These are phyloP conservation scores for Mormyrus proboscirostris DNA, from an alignment of 2,797 vertebrate species.

Conservation along the genomic window DNA sequence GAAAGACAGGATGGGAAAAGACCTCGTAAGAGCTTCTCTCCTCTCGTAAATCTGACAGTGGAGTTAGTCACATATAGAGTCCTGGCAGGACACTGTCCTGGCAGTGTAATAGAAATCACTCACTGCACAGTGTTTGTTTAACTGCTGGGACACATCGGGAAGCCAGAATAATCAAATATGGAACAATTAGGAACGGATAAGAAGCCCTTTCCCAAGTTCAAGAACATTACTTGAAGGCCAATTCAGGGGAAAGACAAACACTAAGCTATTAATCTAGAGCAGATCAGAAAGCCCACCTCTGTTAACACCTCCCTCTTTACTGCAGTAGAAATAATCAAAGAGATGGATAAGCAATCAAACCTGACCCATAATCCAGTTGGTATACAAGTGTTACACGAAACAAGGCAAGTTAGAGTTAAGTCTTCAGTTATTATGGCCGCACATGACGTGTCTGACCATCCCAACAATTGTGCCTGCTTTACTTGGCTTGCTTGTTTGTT, in stretches of 20 bases:
- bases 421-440: slow-evolving; percentile 34
- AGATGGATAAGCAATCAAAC: neutral
- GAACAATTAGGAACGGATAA: neutral
- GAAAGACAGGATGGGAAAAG: slow-evolving; percentile 36
- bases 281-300: neutral
- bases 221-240: neutral
- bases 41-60: neutral
- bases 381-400: neutral
- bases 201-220: neutral
- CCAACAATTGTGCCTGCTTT: slow-evolving; percentile 38
- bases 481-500: slow-evolving; percentile 45
- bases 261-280: neutral
- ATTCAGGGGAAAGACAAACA: neutral
- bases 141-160: neutral
- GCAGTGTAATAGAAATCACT: neutral
- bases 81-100: neutral
- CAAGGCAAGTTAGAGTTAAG: slow-evolving; percentile 31
- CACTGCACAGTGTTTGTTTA: neutral
- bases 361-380: neutral
- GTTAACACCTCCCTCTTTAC: neutral
- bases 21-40: neutral
- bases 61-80: neutral
- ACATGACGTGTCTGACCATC: slow-evolving; percentile 31
- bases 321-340: neutral
- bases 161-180: slow-evolving; percentile 1